phyloP scores from a whole-genome alignment of 2,797 vertebrate species.

The Brachymystax lenok region DNA sequence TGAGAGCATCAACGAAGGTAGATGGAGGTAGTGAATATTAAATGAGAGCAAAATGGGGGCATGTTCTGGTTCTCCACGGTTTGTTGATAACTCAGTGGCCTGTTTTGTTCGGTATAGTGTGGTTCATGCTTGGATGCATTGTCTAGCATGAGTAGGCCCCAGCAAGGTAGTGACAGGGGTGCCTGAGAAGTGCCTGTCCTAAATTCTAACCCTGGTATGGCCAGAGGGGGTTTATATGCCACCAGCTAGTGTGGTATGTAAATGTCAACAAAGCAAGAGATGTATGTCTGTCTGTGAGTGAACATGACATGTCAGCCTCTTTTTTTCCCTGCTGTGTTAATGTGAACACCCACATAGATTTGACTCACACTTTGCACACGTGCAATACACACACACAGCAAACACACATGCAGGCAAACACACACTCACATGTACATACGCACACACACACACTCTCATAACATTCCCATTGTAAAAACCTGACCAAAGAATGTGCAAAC shows the following conservation, averaged over 20 bases:
- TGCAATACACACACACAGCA: background rate
- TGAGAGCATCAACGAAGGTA: constrained; percentile 24
- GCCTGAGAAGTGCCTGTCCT: constrained; percentile 7
- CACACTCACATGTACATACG: background rate
- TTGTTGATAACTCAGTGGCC: background rate
- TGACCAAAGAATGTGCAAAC: background rate
- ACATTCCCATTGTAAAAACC: background rate
- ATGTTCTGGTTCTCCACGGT: background rate
- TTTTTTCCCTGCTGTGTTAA: background rate
- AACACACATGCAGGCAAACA: constrained; percentile 2
- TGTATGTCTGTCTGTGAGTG: constrained; percentile 4
- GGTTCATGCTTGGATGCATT: background rate
- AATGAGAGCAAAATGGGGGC: background rate
- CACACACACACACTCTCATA: constrained; percentile 10
- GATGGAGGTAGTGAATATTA: background rate
- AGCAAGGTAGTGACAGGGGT: background rate
- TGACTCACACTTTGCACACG: background rate
- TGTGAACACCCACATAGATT: background rate
- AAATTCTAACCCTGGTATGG: background rate
- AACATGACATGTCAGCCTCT: background rate
- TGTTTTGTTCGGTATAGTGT: background rate
- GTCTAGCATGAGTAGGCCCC: background rate
- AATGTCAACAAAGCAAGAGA: constrained; percentile 10
- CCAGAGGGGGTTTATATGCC: background rate
- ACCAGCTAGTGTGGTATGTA: constrained; percentile 5